Conservation (phyloP, 2,888 invertebrate species). For the Chaitophorus viminalis region DNA sequence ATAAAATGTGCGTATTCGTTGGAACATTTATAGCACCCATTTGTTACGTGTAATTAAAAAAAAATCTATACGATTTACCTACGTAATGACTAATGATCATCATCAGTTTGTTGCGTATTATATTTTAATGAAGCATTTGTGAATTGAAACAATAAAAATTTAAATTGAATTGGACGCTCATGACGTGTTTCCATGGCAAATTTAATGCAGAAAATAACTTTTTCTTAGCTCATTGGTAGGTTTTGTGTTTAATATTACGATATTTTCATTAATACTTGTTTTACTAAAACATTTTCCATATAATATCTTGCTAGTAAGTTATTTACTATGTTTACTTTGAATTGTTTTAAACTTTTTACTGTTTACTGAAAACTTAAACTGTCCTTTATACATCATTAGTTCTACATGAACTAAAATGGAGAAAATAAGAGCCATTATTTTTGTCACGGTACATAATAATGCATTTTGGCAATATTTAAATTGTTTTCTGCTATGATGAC, state of each 20-base stretch:
- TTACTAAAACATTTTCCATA: no score
- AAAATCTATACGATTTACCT: not conserved
- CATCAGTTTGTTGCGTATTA: not conserved
- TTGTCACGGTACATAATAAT: no score
- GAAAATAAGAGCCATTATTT: no score
- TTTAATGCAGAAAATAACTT: not conserved
- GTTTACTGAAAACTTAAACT: no score
- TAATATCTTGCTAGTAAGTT: no score
- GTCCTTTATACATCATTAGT: no score
- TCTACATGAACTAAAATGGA: no score
- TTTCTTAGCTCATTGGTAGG: not conserved
- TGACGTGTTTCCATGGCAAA: not conserved
- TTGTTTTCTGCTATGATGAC: no score
- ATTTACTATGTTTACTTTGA: no score
- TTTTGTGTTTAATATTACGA: not conserved
- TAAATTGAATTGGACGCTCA: not conserved
- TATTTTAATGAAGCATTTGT: not conserved
- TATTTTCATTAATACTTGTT: not conserved
- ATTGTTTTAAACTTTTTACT: no score
- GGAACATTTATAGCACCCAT: not conserved
- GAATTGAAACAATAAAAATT: not conserved
- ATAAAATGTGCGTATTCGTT: not conserved
- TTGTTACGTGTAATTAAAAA: not conserved
- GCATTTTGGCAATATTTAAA: no score
- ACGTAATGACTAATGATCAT: not conserved